Base-by-base conservation (phyloP, 64 coral and sea anemone species). In the Orbicella faveolata region DNA sequence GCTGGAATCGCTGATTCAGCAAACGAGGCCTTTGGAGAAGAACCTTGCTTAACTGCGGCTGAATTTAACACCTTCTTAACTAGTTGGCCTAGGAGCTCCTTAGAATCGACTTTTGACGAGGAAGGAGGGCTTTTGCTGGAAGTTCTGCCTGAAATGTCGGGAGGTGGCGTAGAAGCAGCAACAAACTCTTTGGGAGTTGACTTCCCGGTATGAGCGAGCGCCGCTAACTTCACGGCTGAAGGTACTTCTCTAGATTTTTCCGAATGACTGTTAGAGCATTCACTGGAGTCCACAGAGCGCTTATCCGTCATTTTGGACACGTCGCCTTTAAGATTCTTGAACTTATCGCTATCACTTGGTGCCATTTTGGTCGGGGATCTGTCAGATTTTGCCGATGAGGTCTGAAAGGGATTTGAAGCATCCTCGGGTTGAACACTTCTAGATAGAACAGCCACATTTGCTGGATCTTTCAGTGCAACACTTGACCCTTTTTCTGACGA, bases 61-160 rank as follows among this genome's bases (percentile, higher is more conserved):
- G 95, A 94, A 57, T 86, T 97, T 19, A 97, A 87, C 9, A 97
- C 91, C 74, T 97, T 97, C 51, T 97, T 97, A 7, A 97, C 95
- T 18, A 97, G 67, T 48, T 97, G 95, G 23, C 95, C 95, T 61
- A 97, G 55, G 3, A 94, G 63, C 20, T 97, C 95, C 51, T 94
- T 97, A 61, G 95, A 97, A 23, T 93, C 95, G 10, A 94, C 19
- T 44, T 78, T 59, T 21, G 76, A 79, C 34, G 95, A 79, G 1
- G 88, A 94, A 4, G 92, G 89, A 51, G 95, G 88, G 3, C 83
- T 73, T 62, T 92, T 87, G 34, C 52, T 33, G n/a, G 78, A 57
- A 63, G 12, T 20, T 18, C 39, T 70, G 25, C 36, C 82, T 52
- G 23, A 23, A 85, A 85, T 85, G 36, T 85, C 82, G 3, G 82